Percentiles rank a stretch among this genome's conserved stretches.
phyloP scores from a whole-genome alignment of 2,113 vertebrate genomes.

The Sorex fumeus region DNA sequence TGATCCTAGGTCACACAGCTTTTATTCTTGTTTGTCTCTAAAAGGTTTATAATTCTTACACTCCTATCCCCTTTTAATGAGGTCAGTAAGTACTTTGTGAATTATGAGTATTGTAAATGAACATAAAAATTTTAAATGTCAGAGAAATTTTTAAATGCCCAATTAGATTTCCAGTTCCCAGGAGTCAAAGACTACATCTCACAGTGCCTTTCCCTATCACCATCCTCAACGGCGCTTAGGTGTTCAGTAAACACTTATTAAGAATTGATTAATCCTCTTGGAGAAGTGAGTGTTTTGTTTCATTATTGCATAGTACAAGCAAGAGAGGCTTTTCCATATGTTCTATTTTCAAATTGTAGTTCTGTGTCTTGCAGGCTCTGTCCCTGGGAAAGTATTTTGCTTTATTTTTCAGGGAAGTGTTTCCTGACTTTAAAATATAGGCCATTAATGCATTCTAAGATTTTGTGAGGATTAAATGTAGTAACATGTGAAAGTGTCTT shows the following conservation, averaged over 20 bases:
- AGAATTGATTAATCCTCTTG: constrained; percentile 2
- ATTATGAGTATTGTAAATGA: constrained; percentile 3
- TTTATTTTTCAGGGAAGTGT: not conserved
- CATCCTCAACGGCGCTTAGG: not conserved
- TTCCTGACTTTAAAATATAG: not conserved
- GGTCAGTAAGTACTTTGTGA: not conserved
- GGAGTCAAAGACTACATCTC: not conserved
- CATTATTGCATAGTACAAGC: not conserved
- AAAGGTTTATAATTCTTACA: constrained; percentile 11
- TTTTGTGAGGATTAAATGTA: not conserved
- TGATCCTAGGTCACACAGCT: constrained; percentile 17
- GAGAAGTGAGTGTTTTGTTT: not conserved
- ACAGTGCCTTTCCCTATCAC: not conserved
- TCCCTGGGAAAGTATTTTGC: not conserved
- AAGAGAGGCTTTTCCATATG: not conserved
- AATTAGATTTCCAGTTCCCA: constrained; percentile 3
- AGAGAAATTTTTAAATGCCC: constrained; percentile 38
- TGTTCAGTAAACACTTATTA: constrained; percentile 29
- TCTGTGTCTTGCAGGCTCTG: not conserved
- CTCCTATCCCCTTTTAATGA: not conserved
- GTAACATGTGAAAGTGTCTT: not conserved
- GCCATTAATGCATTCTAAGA: not conserved
- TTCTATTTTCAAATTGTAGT: not conserved
- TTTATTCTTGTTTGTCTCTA: constrained; percentile 41
- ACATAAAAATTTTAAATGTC: constrained; percentile 17